phyloP scores from a whole-genome alignment of 2,888 invertebrate species.

The Latrodectus hesperus region DNA sequence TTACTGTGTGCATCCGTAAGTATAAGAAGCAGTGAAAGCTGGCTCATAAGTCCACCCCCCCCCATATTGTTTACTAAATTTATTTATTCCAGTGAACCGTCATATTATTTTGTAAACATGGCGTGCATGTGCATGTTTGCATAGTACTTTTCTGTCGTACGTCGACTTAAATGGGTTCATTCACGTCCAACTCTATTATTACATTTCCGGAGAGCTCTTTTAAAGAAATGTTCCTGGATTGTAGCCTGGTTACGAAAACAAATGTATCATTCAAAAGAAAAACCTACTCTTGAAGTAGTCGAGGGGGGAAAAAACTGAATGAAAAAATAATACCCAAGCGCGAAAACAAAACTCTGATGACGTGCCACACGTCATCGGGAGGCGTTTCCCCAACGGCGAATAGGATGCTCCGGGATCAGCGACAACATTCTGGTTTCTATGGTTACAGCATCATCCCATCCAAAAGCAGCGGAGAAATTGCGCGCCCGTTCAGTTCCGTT shows the following conservation, averaged over 20 bases:
- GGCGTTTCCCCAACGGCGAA: conserved; percentile 37
- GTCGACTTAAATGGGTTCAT: background rate
- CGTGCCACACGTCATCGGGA: conserved; percentile 30
- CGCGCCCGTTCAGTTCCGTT: conserved; percentile 41
- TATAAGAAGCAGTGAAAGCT: too few species aligned
- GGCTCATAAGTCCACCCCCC: too few species aligned
- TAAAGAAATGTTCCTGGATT: background rate
- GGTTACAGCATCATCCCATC: conserved; percentile 58
- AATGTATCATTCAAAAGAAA: conserved; percentile 2
- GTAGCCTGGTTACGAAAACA: background rate
- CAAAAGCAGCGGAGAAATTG: conserved; percentile 55
- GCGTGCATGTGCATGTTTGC: background rate
- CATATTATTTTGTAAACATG: background rate
- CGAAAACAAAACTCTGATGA: conserved; percentile 48
- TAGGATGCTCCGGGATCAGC: conserved; percentile 12
- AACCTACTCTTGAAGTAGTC: background rate
- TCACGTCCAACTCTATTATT: background rate
- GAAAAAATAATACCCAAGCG: conserved; percentile 12
- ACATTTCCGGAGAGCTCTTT: background rate
- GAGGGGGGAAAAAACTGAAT: background rate
- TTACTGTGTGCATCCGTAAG: too few species aligned
- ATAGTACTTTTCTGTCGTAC: background rate
- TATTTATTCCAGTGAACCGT: too few species aligned
- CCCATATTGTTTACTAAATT: too few species aligned
- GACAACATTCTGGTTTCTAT: conserved; percentile 57